Conservation (phyloP, 2,888 invertebrate species). For the Oscheius sp. region DNA sequence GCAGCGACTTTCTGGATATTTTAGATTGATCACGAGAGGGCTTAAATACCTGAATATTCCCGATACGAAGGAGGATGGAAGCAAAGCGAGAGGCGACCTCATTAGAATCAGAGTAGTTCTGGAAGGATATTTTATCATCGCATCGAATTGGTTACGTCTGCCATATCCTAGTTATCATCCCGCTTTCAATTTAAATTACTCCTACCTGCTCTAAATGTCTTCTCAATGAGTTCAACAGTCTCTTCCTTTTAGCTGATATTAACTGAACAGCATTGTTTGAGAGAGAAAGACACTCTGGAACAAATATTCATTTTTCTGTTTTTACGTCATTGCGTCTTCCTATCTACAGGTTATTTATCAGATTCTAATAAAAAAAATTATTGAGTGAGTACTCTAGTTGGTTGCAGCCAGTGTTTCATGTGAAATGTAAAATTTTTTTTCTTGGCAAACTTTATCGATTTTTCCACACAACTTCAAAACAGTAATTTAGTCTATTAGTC, state of each 20-base stretch:
- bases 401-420: too few species aligned
- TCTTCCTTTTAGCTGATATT: slow-evolving; percentile 59
- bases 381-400: too few species aligned
- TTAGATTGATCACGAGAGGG: background rate
- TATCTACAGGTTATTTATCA: background rate
- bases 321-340: background rate
- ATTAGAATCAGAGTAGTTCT: slow-evolving; percentile 35
- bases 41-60: slow-evolving; percentile 47
- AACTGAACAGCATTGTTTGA: slow-evolving; percentile 51
- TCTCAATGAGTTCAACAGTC: slow-evolving; percentile 59
- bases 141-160: too few species aligned
- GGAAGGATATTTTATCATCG: background rate
- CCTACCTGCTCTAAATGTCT: slow-evolving; percentile 40
- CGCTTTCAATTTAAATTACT: too few species aligned
- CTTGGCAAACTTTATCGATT: too few species aligned
- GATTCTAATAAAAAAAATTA: too few species aligned
- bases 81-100: slow-evolving; percentile 45
- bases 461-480: too few species aligned
- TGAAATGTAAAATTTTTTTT: too few species aligned
- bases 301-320: background rate
- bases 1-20: slow-evolving; percentile 68
- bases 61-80: slow-evolving; percentile 46
- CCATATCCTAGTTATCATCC: too few species aligned
- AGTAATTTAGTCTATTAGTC: too few species aligned
- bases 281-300: slow-evolving; percentile 67